Base-by-base conservation (phyloP, 2,113 vertebrate species). In the Sorex araneus region DNA sequence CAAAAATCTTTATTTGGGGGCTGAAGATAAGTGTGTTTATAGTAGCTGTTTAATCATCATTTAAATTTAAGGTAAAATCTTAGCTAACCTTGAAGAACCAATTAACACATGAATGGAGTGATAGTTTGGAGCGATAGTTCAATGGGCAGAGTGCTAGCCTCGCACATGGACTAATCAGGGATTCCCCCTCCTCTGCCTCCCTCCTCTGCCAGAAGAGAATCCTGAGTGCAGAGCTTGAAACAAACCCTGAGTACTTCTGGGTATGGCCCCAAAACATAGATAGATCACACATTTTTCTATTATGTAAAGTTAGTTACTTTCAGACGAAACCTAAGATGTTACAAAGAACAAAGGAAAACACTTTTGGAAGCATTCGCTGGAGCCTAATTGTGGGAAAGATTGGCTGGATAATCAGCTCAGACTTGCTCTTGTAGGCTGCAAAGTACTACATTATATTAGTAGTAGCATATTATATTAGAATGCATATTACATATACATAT, bases 291-390 rank as follows among this genome's bases (percentile, higher is more conserved):
- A 76, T 32, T 82, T 94, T 85, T 34, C 7, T 40, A 27, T 71
- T 8, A 79, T 18, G 3, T 50, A 84, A 81, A 87, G 32, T 78
- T 64, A 34, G 25, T 45, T 30, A 71, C 34, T 91, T 90, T 85
- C 27, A 60, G 30, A 87, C 86, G 66, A 60, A 81, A 21, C 71
- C 73, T 64, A 57, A 81, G 13, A 30, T 88, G 28, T 83, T 66
- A 70, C 15, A 86, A 19, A 82, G 27, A 81, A 12, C 32, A 81
- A 6, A 80, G 60, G 54, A 8, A 75, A 8, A 32, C 19, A 90
- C 50, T 84, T 89, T 50, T 89, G 73, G 45, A 95, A 91, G 74
- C 50, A 94, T 45, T 93, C 63, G 89, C 89, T 89, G 57, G 47
- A 77, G 30, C 11, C 69, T 64, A 81, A 57, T 85, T 64, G 75